Conservation (phyloP, 2,888 invertebrate genomes). For the Rambutsinella grinnellia region DNA sequence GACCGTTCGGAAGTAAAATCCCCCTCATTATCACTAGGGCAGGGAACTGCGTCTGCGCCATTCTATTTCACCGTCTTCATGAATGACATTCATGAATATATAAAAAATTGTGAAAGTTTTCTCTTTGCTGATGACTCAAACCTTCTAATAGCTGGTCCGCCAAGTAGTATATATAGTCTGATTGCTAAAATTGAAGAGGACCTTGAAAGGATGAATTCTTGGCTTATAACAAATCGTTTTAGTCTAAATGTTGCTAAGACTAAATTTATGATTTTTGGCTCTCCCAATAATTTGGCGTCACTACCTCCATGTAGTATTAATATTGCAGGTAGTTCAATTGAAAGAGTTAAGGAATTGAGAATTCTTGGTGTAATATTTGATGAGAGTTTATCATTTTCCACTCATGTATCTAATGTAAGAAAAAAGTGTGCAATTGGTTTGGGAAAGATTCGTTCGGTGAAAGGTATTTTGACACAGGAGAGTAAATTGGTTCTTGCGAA, state of each 20-base stretch:
- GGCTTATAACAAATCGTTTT: neutral
- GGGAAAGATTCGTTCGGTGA: neutral
- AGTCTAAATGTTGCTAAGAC: neutral
- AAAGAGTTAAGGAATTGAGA: too few relatives aligned
- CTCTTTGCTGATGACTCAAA: constrained; percentile 1
- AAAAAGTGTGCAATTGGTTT: neutral
- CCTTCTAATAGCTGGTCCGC: neutral
- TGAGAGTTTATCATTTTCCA: neutral
- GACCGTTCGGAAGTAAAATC: neutral
- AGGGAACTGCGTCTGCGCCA: neutral
- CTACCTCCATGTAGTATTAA: neutral
- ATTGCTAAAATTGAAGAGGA: neutral
- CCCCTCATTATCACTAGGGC: neutral
- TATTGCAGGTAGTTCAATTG: neutral
- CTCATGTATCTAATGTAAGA: neutral
- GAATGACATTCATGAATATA: neutral
- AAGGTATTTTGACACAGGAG: neutral
- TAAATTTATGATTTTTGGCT: neutral
- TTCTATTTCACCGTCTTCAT: neutral
- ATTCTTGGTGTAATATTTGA: constrained; percentile 6
- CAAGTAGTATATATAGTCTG: neutral
- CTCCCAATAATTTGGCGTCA: neutral
- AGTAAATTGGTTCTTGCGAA: neutral
- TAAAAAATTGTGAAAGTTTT: neutral
- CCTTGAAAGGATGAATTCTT: neutral